Base-by-base conservation (phyloP, 64 coral and sea anemone genomes). In the Pocillopora damicornis region DNA sequence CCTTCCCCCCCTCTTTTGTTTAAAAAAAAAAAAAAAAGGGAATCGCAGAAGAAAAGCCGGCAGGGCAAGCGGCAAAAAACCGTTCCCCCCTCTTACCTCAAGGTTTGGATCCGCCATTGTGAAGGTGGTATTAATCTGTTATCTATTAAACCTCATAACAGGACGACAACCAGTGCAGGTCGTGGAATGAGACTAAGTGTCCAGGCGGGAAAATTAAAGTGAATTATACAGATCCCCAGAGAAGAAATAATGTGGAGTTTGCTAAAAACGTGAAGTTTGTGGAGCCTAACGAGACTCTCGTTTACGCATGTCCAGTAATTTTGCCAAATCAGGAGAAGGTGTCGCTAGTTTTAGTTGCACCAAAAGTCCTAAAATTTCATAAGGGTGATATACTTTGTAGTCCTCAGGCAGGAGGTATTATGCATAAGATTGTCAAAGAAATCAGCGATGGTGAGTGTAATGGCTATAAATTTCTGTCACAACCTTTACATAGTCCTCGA, bases 251-350 rank as follows among this genome's bases (percentile, higher is more conserved):
- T 25, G 82, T 87, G 35, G 30, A 85, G 60, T 45, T 89, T 67
- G 76, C 58, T 23, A 79, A 73, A 12, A 93, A 89, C 74, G 92
- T 93, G 25, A 93, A 86, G 79, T 74, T 86, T 59, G 77, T 93
- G 12, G 92, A 93, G 73, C 80, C 92, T 34, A 89, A 89, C 57
- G 79, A 25, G 0, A 89, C 72, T 15, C 60, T 74, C 45, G 86
- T 93, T 45, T 93, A 93, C 63, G 83, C 76, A n/a, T 93, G 92
- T 63, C 92, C 92, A 63, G 88, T 93, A 14, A 42, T 77, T 9
- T 16, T 93, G 30, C 12, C 87, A 23, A 80, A 80, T 72, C 14
- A 85, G 35, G 61, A 93, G 35, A 74, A 84, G 22, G 34, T 74
- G 0, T 87, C 80, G 0, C 68, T 63, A 18, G 80, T 93, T 13